A percentile compares a stretch with the other conserved stretches of the same genome.
Conservation (phyloP, 1,140 invertebrate genomes). For the Hirudo medicinalis region DNA sequence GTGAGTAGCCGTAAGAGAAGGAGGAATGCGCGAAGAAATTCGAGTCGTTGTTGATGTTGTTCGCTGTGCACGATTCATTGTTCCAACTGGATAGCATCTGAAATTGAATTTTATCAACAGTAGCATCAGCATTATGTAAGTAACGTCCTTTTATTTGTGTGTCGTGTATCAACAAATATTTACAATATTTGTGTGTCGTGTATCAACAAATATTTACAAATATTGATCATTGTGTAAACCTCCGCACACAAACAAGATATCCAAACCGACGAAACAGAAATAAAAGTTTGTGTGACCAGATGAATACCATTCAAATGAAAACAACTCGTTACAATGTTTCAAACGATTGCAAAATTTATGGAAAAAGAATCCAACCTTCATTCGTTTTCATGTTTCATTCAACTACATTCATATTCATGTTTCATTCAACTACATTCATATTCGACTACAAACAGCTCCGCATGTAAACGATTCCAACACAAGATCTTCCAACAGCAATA, state of each 20-base stretch:
- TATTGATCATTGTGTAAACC: neutral
- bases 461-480: no score
- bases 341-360: no score
- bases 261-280: no score
- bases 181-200: neutral
- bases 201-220: neutral
- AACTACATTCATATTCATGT: no score
- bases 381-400: no score
- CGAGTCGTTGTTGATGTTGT: neutral
- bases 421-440: no score
- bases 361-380: no score
- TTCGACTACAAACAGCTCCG: no score
- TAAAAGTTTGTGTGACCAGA: neutral
- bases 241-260: no score
- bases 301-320: no score
- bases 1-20: neutral
- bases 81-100: constrained; percentile 7
- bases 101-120: neutral
- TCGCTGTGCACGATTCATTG: neutral
- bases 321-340: neutral
- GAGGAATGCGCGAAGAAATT: neutral
- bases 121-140: neutral
- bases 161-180: neutral
- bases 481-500: no score
- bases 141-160: neutral